Base-by-base conservation (phyloP, 2,113 vertebrate species). In the Hippocampus zosterae region DNA sequence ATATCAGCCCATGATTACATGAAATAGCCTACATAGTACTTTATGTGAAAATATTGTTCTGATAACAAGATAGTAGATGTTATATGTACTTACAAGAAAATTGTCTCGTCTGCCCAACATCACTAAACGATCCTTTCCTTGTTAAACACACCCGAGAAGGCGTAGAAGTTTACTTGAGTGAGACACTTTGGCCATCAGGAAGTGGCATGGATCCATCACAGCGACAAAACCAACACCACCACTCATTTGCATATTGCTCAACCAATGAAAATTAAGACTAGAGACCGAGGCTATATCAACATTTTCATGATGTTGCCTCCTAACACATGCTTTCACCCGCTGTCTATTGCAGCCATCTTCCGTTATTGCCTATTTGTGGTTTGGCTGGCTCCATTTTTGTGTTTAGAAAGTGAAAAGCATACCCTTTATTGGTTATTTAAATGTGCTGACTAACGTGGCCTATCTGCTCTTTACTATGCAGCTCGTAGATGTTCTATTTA, bases 71-170 rank as follows among this genome's bases (percentile, higher is more conserved):
- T 33, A 29, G 40, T 16, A 10, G 16, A 4, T 21, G 61, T 59
- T n/a, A 7, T n/a, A 55, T 3, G 70, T 18, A 82, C 91, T 91
- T 74, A 91, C 91, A 88, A 92, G 69, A 69, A 88, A 80, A 42
- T 77, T 89, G 67, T 80, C 90, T 53, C 88, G 67, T 70, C 69
- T 70, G 41, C 77, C 82, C 46, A 81, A 72, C 91, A 91, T 92
- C 33, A 42, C 37, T n/a, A 29, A 65, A 19, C 2, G 16, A 5
- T 12, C 48, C 55, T 64, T 61, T 81, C 56, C 61, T 48, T 55
- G 66, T 56, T 13, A 46, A 57, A 46, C 27, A 44, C 66, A 74
- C 72, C 73, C 71, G 74, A 42, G 10, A 70, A 40, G 37, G 46
- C 68, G 41, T 29, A 27, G 11, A 62, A 0, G 0, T 68, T 70